phyloP scores from a whole-genome alignment of 2,888 invertebrate species.

The Cyclophora albipunctata region DNA sequence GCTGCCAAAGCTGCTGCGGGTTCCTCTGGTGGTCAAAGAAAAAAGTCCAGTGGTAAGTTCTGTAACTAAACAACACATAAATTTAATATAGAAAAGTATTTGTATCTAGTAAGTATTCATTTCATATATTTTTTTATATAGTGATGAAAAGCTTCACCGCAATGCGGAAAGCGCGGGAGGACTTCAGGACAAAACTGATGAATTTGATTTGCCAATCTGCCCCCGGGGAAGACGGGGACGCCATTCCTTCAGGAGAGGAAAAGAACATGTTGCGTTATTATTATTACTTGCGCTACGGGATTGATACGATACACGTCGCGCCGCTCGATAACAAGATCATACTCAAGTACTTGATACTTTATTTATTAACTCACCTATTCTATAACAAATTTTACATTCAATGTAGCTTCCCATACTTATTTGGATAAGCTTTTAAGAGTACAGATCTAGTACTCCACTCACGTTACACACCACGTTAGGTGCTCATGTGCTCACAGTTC shows the following conservation, averaged over 20 bases:
- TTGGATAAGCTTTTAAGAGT: no score
- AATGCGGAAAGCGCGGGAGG: slow-evolving; percentile 84
- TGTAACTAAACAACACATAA: no score
- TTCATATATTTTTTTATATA: slow-evolving; percentile 24
- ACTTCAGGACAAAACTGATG: slow-evolving; percentile 86
- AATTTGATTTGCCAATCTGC: slow-evolving; percentile 80
- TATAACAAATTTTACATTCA: no score
- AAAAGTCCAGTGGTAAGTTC: slow-evolving; percentile 49
- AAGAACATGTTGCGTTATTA: slow-evolving; percentile 87
- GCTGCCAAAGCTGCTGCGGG: slow-evolving; percentile 31
- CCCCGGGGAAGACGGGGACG: slow-evolving; percentile 50
- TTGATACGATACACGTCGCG: slow-evolving; percentile 92
- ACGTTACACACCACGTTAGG: no score
- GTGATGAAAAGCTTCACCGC: slow-evolving; percentile 80
- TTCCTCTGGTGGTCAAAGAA: slow-evolving; percentile 22
- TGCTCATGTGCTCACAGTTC: no score
- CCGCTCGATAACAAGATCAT: slow-evolving; percentile 86
- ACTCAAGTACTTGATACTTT: slow-evolving; percentile 55
- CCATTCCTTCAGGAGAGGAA: slow-evolving; percentile 78
- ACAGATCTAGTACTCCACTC: no score
- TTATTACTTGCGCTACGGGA: slow-evolving; percentile 92
- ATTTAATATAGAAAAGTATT: no score
- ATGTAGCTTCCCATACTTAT: no score
- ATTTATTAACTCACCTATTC: no score
- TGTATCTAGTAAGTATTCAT: no score